Evolutionary conservation across 2,888 invertebrate species (phyloP).

Genomic region (Lithosia quadra): DNA sequence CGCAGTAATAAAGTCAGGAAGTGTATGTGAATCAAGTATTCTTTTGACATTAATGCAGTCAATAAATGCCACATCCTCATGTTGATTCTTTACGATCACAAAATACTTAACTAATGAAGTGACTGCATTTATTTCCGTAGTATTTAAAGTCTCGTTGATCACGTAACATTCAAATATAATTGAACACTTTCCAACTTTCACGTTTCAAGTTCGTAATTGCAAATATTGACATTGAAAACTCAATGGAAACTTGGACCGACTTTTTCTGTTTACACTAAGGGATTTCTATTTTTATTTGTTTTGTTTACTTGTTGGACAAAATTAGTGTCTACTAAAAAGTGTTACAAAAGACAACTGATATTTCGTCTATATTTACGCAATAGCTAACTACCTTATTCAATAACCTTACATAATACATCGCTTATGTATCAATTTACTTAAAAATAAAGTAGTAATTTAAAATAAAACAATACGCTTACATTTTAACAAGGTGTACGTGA

Average conservation of each 20-base stretch:
- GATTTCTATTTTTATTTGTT: conserved; percentile 35
- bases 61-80: neutral
- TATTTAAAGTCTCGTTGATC: conserved; percentile 19
- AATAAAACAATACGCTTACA: conserved; percentile 29
- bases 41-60: neutral
- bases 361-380: neutral
- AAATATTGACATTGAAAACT: conserved; percentile 34
- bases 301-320: neutral
- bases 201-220: conserved; percentile 44
- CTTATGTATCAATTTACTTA: neutral
- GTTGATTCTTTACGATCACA: neutral
- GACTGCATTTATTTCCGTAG: conserved; percentile 18
- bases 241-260: conserved; percentile 15
- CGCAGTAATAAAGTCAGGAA: neutral
- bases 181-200: conserved; percentile 55
- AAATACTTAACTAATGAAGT: conserved; percentile 9
- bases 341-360: neutral
- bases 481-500: conserved; percentile 22
- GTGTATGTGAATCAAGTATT: neutral
- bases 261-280: conserved; percentile 14
- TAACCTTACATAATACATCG: conserved; percentile 12
- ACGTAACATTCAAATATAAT: conserved; percentile 48
- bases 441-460: conserved; percentile 17
- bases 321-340: neutral
- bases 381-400: neutral